A percentile compares a stretch with the other conserved stretches of the same genome.
phyloP scores from a whole-genome alignment of 2,113 vertebrate genomes.

The Neotoma lepida region DNA sequence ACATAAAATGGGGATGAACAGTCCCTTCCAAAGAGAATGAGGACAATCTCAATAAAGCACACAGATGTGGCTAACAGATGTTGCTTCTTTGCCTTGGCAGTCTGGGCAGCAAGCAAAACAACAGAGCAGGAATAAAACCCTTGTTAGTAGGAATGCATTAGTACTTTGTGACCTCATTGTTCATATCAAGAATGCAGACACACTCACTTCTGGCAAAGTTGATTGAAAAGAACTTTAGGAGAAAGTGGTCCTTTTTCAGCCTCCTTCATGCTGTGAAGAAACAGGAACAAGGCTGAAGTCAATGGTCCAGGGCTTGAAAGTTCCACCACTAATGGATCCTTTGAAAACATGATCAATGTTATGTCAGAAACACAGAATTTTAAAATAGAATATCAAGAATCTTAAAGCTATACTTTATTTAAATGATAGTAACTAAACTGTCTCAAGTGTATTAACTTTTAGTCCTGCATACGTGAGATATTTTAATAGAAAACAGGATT shows the following conservation, averaged over 20 bases:
- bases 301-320: slow-evolving; percentile 94
- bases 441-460: not conserved
- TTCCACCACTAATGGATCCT: slow-evolving; percentile 91
- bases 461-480: slow-evolving; percentile 15
- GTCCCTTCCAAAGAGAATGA: not conserved
- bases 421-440: slow-evolving; percentile 13
- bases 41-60: not conserved
- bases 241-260: slow-evolving; percentile 93
- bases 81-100: not conserved
- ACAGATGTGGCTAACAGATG: not conserved
- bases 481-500: slow-evolving; percentile 35
- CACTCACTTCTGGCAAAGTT: slow-evolving; percentile 97
- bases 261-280: slow-evolving; percentile 97
- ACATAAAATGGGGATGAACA: not conserved
- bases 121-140: not conserved
- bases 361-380: slow-evolving; percentile 68
- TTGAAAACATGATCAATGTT: slow-evolving; percentile 76
- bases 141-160: not conserved
- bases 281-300: slow-evolving; percentile 96
- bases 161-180: slow-evolving; percentile 7
- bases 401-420: slow-evolving; percentile 21
- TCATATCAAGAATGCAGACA: slow-evolving; percentile 44
- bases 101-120: not conserved
- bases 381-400: slow-evolving; percentile 46
- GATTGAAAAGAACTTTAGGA: slow-evolving; percentile 96